Percentiles rank a stretch among this genome's conserved stretches.
phyloP scores from a whole-genome alignment of 2,888 invertebrate species.

The Caenorhabditis sp. region DNA sequence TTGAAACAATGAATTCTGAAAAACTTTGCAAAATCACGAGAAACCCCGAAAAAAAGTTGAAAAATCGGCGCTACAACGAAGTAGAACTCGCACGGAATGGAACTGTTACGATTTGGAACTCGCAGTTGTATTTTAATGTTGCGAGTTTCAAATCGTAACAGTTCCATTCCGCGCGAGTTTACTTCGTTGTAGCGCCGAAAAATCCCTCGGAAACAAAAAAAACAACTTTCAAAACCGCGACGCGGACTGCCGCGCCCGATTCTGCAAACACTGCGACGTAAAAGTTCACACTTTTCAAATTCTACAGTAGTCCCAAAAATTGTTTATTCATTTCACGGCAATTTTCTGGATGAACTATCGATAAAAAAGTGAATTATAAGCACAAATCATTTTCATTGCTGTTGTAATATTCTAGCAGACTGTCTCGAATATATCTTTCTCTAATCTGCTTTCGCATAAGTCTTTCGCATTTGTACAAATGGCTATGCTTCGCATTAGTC shows the following conservation, averaged over 20 bases:
- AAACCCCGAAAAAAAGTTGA: not conserved
- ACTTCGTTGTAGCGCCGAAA: too few relatives aligned
- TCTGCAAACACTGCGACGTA: constrained; percentile 17
- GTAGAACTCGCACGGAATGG: too few relatives aligned
- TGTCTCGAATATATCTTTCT: constrained; percentile 19
- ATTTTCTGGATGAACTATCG: not conserved
- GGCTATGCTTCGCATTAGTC: not conserved
- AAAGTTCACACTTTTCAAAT: not conserved
- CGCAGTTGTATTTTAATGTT: too few relatives aligned
- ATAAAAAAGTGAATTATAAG: not conserved
- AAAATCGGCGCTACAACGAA: not conserved
- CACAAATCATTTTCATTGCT: not conserved
- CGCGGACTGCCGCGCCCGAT: constrained; percentile 1
- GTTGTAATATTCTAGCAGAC: not conserved
- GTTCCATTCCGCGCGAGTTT: too few relatives aligned
- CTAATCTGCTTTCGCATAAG: constrained; percentile 30
- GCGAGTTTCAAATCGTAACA: too few relatives aligned
- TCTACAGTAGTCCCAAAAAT: constrained; percentile 21
- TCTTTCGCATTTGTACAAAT: constrained; percentile 14
- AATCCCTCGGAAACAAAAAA: too few relatives aligned
- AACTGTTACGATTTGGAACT: too few relatives aligned
- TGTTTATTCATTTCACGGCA: not conserved
- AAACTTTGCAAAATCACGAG: too few relatives aligned
- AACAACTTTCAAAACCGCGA: not conserved
- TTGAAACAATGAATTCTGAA: too few relatives aligned